Percentiles rank a stretch among this genome's conserved stretches.
Conservation (phyloP, 1,140 invertebrate genomes). For the Neuroterus valhalla region DNA sequence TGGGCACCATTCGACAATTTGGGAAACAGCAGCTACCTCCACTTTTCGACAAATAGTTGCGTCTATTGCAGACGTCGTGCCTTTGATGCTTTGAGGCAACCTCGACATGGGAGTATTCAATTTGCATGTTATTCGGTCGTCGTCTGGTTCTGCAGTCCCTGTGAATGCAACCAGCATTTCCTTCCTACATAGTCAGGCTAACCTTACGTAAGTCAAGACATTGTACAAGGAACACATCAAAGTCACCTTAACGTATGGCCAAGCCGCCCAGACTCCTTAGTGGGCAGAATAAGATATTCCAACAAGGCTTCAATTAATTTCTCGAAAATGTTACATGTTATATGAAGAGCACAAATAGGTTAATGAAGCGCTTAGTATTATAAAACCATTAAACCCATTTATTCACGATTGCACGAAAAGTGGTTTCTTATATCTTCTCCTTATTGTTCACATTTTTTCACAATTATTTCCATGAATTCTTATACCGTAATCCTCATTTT, state of each 20-base stretch:
- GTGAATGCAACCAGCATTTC: slow-evolving; percentile 47
- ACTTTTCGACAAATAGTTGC: not conserved
- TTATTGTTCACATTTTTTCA: too few relatives aligned
- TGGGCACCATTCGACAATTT: too few relatives aligned
- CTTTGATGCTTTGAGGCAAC: slow-evolving; percentile 55
- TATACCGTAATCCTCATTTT: too few relatives aligned
- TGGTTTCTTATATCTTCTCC: too few relatives aligned
- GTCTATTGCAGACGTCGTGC: slow-evolving; percentile 36
- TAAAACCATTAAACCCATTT: too few relatives aligned
- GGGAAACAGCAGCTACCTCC: too few relatives aligned
- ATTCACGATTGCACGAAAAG: too few relatives aligned
- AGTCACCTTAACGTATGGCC: slow-evolving; percentile 13
- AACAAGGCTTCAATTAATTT: slow-evolving; percentile 2
- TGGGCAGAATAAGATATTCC: not conserved
- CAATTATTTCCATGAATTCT: too few relatives aligned
- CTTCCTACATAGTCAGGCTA: slow-evolving; percentile 48
- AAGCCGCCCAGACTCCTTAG: not conserved
- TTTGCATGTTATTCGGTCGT: slow-evolving; percentile 60
- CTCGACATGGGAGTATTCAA: slow-evolving; percentile 52
- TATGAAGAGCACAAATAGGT: not conserved
- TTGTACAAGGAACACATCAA: slow-evolving; percentile 24
- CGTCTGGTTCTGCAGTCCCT: slow-evolving; percentile 49
- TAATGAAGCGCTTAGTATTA: too few relatives aligned
- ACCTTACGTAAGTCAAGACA: slow-evolving; percentile 42
- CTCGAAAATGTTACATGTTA: not conserved